A percentile compares a stretch with the other conserved stretches of the same genome.
These are phyloP conservation scores for Gasterosteus nipponicus DNA, from an alignment of 2,113 vertebrate genomes.

Conservation along the genomic window DNA sequence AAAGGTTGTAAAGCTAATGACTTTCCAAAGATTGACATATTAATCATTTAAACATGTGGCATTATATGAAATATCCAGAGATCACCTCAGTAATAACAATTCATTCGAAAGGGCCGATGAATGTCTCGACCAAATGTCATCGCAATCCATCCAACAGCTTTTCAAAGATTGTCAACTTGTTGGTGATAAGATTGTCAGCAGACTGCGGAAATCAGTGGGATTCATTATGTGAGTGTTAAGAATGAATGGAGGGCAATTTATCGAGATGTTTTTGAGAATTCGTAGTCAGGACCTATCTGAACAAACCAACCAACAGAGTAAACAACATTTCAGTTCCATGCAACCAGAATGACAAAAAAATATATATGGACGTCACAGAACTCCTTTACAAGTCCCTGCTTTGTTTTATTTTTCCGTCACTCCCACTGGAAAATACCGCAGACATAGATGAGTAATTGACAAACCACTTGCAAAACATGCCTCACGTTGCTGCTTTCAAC, in stretches of 20 bases:
- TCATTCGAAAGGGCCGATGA: neutral
- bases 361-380: neutral
- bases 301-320: neutral
- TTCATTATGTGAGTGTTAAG: neutral
- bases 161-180: neutral
- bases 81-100: neutral
- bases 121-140: neutral
- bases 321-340: neutral
- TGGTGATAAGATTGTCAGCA: neutral
- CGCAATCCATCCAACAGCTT: neutral
- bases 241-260: neutral
- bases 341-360: neutral
- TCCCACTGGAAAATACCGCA: constrained; percentile 41
- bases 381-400: neutral
- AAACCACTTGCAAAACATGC: constrained; percentile 49
- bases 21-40: neutral
- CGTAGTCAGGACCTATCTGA: neutral
- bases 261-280: neutral
- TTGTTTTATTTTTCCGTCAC: constrained; percentile 28
- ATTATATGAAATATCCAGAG: neutral
- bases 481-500: constrained; percentile 54
- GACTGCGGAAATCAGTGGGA: neutral
- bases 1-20: neutral
- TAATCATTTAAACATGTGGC: neutral
- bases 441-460: constrained; percentile 63